These are phyloP conservation scores for Tachysurus vachellii DNA, from an alignment of 2,113 vertebrate species.

Conservation along the genomic window DNA sequence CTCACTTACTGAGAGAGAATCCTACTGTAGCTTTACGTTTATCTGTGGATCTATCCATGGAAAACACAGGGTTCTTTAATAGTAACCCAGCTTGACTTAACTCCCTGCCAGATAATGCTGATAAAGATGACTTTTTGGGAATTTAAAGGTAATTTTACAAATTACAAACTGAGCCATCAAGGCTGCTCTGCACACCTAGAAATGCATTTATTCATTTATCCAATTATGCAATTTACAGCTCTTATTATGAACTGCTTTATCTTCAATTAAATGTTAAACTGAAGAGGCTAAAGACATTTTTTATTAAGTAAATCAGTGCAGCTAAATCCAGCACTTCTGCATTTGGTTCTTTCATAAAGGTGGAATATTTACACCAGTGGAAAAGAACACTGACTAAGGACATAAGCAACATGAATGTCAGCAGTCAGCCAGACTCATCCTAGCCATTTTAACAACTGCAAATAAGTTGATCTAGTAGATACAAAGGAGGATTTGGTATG, in stretches of 20 bases:
- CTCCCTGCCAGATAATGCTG: not conserved
- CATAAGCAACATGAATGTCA: not conserved
- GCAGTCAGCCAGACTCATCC: not conserved
- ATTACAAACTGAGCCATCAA: not conserved
- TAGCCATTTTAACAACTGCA: not conserved
- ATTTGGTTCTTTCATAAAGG: not conserved
- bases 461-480: not conserved
- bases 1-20: not conserved
- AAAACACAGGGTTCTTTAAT: not conserved
- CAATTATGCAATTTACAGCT: not conserved
- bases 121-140: not conserved
- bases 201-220: not conserved
- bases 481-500: not conserved
- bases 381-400: not conserved
- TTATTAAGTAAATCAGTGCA: not conserved
- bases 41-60: not conserved
- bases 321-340: slow-evolving; percentile 16
- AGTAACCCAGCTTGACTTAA: no score
- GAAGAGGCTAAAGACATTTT: not conserved
- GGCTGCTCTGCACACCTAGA: not conserved
- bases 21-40: no score
- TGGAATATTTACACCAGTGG: not conserved
- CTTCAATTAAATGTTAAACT: slow-evolving; percentile 13
- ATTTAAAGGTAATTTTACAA: not conserved
- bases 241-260: slow-evolving; percentile 5